phyloP scores from a whole-genome alignment of 2,797 vertebrate species.

The Sebastes variabilis region DNA sequence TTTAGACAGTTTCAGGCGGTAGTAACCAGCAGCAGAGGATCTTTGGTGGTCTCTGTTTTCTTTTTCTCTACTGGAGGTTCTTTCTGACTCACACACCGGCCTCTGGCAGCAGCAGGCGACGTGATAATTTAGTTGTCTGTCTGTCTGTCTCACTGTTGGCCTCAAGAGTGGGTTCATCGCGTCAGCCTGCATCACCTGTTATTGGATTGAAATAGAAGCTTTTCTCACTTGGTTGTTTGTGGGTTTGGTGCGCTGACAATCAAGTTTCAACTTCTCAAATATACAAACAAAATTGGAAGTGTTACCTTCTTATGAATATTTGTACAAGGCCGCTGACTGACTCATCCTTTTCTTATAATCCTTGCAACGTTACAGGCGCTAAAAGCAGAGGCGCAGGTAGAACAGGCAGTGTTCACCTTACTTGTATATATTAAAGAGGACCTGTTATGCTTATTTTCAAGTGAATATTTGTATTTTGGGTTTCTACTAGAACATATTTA shows the following conservation, averaged over 20 bases:
- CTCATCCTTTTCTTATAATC: background rate
- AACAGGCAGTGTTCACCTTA: too few species aligned
- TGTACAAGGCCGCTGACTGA: background rate
- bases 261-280: background rate
- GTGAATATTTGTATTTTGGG: too few species aligned
- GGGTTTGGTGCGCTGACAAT: background rate
- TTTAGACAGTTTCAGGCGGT: conserved; percentile 39
- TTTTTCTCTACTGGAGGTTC: conserved; percentile 42
- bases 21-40: conserved; percentile 31
- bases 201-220: background rate
- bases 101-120: conserved; percentile 26
- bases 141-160: background rate
- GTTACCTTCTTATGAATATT: background rate
- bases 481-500: too few species aligned
- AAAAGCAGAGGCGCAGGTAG: background rate
- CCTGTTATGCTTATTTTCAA: too few species aligned
- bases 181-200: background rate
- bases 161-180: background rate
- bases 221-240: background rate
- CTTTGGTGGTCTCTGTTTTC: conserved; percentile 71
- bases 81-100: conserved; percentile 9
- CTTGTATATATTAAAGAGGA: too few species aligned
- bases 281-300: background rate
- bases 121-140: background rate
- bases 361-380: background rate